Evolutionary conservation across 1,140 invertebrate genomes (phyloP).

Genomic region (Bathynomus jamesi): DNA sequence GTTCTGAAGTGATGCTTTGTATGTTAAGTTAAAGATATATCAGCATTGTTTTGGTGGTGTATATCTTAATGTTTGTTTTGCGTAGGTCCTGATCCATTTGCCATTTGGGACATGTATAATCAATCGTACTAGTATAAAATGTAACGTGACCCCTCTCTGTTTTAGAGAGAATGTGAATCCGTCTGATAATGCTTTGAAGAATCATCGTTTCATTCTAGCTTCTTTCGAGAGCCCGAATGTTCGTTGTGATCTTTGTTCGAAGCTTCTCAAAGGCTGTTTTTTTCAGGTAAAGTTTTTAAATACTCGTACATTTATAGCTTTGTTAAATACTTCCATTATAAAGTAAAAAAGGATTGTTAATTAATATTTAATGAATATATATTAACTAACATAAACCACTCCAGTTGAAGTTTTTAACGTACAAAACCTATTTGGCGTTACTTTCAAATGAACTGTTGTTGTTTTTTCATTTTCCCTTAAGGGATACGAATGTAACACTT

Average conservation of each 20-base stretch:
- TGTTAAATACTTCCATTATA: neutral
- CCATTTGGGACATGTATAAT: no score
- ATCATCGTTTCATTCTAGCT: conserved; percentile 70
- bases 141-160: neutral
- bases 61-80: no score
- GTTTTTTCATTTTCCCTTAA: no score
- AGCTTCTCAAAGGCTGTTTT: conserved; percentile 83
- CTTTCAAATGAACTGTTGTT: no score
- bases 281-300: conserved; percentile 54
- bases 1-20: neutral
- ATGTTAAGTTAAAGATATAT: neutral
- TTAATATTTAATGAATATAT: no score
- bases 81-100: no score
- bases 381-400: no score
- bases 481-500: conserved; percentile 31
- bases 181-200: conserved; percentile 61
- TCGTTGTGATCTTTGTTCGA: conserved; percentile 68
- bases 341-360: no score
- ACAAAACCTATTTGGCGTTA: no score
- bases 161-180: conserved; percentile 81
- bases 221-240: conserved; percentile 74
- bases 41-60: conserved; percentile 20
- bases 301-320: neutral
- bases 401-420: no score
- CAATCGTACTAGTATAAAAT: no score